These are phyloP conservation scores for Drosophila truncata DNA, from an alignment of 1,140 invertebrate genomes.

Conservation along the genomic window DNA sequence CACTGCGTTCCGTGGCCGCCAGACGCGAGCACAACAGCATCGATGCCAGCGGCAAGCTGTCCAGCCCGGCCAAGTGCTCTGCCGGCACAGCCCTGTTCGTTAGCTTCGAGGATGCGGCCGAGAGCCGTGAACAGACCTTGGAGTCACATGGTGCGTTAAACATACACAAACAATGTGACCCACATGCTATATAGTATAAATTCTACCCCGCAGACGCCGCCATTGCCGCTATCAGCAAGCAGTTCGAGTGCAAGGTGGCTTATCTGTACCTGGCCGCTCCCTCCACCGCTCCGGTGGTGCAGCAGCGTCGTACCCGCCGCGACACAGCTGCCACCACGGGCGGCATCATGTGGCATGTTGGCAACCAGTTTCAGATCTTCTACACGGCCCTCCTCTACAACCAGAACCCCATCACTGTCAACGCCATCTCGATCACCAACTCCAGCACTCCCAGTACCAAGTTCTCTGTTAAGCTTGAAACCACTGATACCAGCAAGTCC, in stretches of 20 bases:
- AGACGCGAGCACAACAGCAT: slow-evolving; percentile 67
- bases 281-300: slow-evolving; percentile 50
- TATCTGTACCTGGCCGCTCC: slow-evolving; percentile 76
- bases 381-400: slow-evolving; percentile 52
- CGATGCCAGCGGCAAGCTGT: slow-evolving; percentile 64
- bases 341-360: slow-evolving; percentile 10
- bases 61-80: slow-evolving; percentile 61
- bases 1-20: slow-evolving; percentile 57
- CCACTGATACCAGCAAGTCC: not conserved
- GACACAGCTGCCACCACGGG: slow-evolving; percentile 54
- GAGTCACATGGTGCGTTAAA: slow-evolving; percentile 85
- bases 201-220: slow-evolving; percentile 63
- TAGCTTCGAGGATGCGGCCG: slow-evolving; percentile 85
- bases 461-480: slow-evolving; percentile 51
- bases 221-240: slow-evolving; percentile 67
- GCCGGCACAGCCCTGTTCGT: slow-evolving; percentile 76
- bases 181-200: not conserved
- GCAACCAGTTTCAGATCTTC: slow-evolving; percentile 70
- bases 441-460: slow-evolving; percentile 18
- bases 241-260: slow-evolving; percentile 73
- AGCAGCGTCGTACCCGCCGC: slow-evolving; percentile 64
- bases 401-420: slow-evolving; percentile 14
- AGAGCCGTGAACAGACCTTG: slow-evolving; percentile 78
- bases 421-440: slow-evolving; percentile 41
- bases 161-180: slow-evolving; percentile 6